Percentiles rank a stretch among this genome's conserved stretches.
Conservation (phyloP, 2,888 invertebrate genomes). For the Xestia c-nigrum region DNA sequence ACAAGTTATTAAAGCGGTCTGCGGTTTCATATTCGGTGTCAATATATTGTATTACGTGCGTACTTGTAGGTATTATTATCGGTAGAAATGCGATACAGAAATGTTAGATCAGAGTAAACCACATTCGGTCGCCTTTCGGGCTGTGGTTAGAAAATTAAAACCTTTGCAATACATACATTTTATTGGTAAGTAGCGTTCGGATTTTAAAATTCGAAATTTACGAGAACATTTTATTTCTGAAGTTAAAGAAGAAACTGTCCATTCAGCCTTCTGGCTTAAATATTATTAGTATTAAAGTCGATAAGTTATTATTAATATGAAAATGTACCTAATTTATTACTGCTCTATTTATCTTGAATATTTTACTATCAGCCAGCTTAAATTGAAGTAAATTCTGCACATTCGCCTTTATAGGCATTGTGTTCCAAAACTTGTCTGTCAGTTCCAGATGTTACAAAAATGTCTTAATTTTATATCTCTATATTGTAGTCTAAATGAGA, state of each 20-base stretch:
- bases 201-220: conserved; percentile 37
- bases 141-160: conserved; percentile 47
- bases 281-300: neutral
- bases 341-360: neutral
- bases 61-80: conserved; percentile 48
- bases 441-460: conserved; percentile 10
- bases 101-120: conserved; percentile 56
- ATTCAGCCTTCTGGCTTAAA: neutral
- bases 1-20: conserved; percentile 43
- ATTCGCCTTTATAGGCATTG: neutral
- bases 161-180: conserved; percentile 28
- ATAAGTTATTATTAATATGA: neutral
- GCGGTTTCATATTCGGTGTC: conserved; percentile 67
- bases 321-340: neutral
- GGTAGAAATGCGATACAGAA: conserved; percentile 59
- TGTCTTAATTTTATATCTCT: conserved; percentile 9
- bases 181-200: conserved; percentile 15
- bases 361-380: neutral
- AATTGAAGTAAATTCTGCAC: neutral
- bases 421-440: conserved; percentile 10
- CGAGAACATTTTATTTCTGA: neutral
- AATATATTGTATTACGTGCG: conserved; percentile 56
- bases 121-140: conserved; percentile 45
- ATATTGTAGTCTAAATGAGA: conserved; percentile 36
- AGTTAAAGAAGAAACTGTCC: conserved; percentile 12